A percentile compares a stretch with the other conserved stretches of the same genome.
Conservation (phyloP, 2,888 invertebrate species). For the Dyspetes luteomarginatus region DNA sequence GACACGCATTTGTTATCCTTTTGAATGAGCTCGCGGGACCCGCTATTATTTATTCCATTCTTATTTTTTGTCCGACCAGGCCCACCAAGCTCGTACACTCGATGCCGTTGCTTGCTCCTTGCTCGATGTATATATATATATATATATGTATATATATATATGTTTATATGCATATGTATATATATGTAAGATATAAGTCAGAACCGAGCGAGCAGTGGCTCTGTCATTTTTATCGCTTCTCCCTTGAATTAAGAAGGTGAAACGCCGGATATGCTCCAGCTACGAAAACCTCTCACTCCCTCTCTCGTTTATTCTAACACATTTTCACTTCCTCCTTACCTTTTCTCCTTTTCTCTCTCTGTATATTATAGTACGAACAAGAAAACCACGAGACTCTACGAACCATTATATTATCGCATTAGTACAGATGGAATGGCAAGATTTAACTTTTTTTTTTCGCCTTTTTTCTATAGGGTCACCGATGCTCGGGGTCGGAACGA, state of each 20-base stretch:
- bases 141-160: conserved; percentile 68
- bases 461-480: conserved; percentile 21
- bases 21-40: conserved; percentile 80
- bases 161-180: conserved; percentile 69
- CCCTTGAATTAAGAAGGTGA: conserved; percentile 83
- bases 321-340: conserved; percentile 62
- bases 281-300: conserved; percentile 68
- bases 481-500: conserved; percentile 24
- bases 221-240: conserved; percentile 83
- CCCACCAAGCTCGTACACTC: conserved; percentile 60
- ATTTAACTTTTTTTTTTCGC: conserved; percentile 39
- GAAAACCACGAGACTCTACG: conserved; percentile 37
- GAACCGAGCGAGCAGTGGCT: conserved; percentile 81
- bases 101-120: conserved; percentile 54
- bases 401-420: conserved; percentile 54
- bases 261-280: conserved; percentile 67
- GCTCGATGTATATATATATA: conserved; percentile 17
- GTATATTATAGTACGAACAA: conserved; percentile 8
- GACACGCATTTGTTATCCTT: conserved; percentile 82
- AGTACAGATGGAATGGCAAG: conserved; percentile 47
- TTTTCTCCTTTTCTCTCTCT: conserved; percentile 43
- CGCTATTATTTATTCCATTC: conserved; percentile 83
- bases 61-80: conserved; percentile 81
- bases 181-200: conserved; percentile 82
- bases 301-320: conserved; percentile 59